Conservation (phyloP, 2,113 vertebrate genomes). For the Phalacrocorax brasilianus region DNA sequence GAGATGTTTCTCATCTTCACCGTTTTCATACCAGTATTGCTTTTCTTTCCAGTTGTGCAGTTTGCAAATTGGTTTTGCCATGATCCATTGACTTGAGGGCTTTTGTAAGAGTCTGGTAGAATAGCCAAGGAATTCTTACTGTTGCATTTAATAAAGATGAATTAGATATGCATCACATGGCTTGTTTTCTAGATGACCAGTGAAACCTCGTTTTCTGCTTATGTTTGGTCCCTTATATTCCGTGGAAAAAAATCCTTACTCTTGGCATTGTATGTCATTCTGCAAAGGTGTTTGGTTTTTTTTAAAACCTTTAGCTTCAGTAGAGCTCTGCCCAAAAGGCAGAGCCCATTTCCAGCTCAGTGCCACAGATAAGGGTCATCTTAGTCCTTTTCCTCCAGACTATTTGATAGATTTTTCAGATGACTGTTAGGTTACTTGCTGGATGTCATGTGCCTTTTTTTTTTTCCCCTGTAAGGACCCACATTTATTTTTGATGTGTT, state of each 20-base stretch:
- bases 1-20: slow-evolving; percentile 9
- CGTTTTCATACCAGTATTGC: slow-evolving; percentile 1
- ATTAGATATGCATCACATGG: neutral
- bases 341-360: neutral
- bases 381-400: neutral
- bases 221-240: neutral
- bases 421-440: neutral
- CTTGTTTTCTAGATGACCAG: neutral
- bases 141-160: neutral
- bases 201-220: neutral
- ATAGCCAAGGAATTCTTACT: neutral
- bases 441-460: neutral
- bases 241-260: neutral
- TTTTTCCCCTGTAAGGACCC: neutral
- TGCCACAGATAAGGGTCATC: neutral
- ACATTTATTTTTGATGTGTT: neutral
- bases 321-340: neutral
- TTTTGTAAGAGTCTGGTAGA: neutral
- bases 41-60: slow-evolving; percentile 29
- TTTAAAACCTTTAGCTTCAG: neutral
- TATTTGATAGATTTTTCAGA: neutral
- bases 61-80: slow-evolving; percentile 49
- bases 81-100: slow-evolving; percentile 13
- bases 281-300: neutral
- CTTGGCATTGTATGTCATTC: neutral